Evolutionary conservation across 2,113 vertebrate species (phyloP), one percentile per base, ranked within the genome.

Genomic region (Trinectes maculatus): DNA sequence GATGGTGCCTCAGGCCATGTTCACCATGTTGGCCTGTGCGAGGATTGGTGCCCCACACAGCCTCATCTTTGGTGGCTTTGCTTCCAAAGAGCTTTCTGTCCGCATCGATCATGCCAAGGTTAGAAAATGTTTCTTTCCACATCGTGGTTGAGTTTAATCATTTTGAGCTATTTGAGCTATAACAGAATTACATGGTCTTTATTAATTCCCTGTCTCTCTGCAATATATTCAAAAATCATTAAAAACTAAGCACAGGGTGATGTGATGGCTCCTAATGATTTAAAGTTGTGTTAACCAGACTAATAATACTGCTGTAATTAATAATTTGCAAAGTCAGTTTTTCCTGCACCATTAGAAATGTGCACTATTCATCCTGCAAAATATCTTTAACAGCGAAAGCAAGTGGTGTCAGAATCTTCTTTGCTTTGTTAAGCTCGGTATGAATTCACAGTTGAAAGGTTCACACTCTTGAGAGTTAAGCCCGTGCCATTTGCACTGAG

Each of bases 21-120:
- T 95, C 53, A 89, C 94, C 64, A 99, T 99, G 98, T 77, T 99
- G 84, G 96, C 98, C 1, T 99, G 97, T 62, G 95, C 96, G 0
- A 93, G 96, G 72, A 93, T 98, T 55, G 98, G 98, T 55, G 97
- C 97, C 26, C 93, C 96, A 8, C 98, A 99, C 66, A 99, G 97
- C 73, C 94, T 99, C 56, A 98, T 99, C 78, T 99, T 99, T 66
- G 98, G 98, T 0, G 98, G 98, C 83, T 99, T 99, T 63, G 97
- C 96, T 7, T 95, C 97, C 16, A 97, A 93, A 76, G 98, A 99
- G 82, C 93, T 99, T 22, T 94, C 96, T 0, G 91, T 92, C 68
- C 95, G 97, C 72, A 95, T 99, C 66, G 87, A 96, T 82, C 98
- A 99, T 15, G 95, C 94, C 77, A 98, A 98, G 95, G 98, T 97